These are phyloP conservation scores for Panthera leo DNA, from an alignment of 2,113 vertebrate species.

Conservation along the genomic window DNA sequence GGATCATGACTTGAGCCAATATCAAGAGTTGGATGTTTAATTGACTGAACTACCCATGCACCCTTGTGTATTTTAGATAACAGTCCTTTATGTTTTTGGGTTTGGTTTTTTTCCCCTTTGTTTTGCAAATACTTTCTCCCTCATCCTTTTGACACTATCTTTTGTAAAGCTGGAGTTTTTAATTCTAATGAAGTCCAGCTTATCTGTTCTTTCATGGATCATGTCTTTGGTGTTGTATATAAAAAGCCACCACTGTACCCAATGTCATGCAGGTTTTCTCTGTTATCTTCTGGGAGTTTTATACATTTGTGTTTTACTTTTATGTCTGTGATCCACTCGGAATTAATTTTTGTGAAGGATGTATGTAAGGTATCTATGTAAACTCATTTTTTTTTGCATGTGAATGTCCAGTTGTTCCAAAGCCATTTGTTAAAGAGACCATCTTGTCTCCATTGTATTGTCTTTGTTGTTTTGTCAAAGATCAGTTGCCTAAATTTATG, in stretches of 20 bases:
- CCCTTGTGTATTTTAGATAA: not conserved
- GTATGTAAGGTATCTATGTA: not conserved
- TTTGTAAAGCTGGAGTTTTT: not conserved
- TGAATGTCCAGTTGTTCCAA: not conserved
- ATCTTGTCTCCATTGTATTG: not conserved
- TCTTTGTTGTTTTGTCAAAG: not conserved
- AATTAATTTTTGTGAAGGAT: not conserved
- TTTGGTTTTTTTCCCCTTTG: not conserved
- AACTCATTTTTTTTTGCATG: not conserved
- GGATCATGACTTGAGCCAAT: not conserved
- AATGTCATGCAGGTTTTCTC: not conserved
- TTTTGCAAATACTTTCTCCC: not conserved
- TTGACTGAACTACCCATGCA: not conserved
- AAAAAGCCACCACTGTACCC: not conserved
- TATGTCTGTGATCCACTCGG: not conserved
- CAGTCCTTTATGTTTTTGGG: not conserved
- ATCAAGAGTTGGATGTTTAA: not conserved
- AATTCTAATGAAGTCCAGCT: not conserved
- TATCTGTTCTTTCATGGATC: not conserved
- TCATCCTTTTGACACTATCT: not conserved
- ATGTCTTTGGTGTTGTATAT: not conserved
- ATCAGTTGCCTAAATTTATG: not conserved
- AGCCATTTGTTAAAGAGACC: not conserved
- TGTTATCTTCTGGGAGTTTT: not conserved
- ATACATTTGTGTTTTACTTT: not conserved